Base-by-base conservation (phyloP, 1,140 invertebrate genomes). In the Papilio polyxenes region DNA sequence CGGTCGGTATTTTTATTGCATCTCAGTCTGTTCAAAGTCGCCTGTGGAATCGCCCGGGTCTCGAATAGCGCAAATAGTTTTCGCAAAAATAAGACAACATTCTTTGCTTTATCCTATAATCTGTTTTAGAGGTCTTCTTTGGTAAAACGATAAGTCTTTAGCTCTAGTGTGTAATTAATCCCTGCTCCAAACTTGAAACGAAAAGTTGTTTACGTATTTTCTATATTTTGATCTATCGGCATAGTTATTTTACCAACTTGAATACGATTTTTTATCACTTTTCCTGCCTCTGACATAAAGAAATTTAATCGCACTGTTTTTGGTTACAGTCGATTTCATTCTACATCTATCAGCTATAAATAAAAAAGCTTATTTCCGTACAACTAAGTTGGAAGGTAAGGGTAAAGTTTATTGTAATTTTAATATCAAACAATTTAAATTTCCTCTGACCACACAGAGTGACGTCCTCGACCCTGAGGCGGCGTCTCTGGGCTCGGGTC, bases 1-100 rank as follows among this genome's bases (percentile, higher is more conserved):
- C 80, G 85, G 83, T 77, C 84, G 92, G 92, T 91, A 92, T 92
- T 93, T 93, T 93, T 93, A 92, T 93, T 92, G 89, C 90, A 88
- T 90, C 88, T 87, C 85, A 87, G 87, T 81, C 85, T 72, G 82
- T 88, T 51, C 48, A 10, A 44, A 74, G 72, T 74, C 40, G 31
- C 72, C 74, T 9, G 44, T 49, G 40, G 48, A n/a, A 51, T 13
- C 20, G 48, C 49, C 23, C 20, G 75, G 49, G 13, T 53, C 75
- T 48, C 13, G 49, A 49, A 77, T 77, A 77, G 75, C 75, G 75
- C 75, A 53, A 53, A 77, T 77, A 77, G 75, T 77, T 77, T 77
- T 49, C 44, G 49, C 49, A 77, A 77, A 77, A 77, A 77, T 77
- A 77, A 77, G 75, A 77, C 44, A 49, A 31, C 49, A 53, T 51